Conservation (phyloP, 2,113 vertebrate species). For the Ascaphus truei region DNA sequence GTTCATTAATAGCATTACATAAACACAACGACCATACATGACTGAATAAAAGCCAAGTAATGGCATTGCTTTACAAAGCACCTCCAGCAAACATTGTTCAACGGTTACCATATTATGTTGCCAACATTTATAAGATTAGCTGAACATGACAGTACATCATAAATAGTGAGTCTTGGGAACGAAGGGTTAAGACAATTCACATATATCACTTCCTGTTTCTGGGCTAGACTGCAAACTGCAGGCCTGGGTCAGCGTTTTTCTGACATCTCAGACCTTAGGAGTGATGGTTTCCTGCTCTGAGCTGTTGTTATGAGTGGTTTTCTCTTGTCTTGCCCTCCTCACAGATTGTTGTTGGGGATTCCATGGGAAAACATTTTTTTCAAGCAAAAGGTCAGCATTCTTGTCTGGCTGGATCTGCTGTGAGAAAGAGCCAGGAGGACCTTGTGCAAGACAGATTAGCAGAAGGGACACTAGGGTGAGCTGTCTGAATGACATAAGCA, state of each 20-base stretch:
- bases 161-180: too few relatives aligned
- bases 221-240: slow-evolving; percentile 10
- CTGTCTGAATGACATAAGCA: slow-evolving; percentile 10
- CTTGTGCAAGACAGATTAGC: not conserved
- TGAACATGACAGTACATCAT: too few relatives aligned
- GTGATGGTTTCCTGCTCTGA: slow-evolving; percentile 17
- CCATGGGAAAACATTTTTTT: slow-evolving; percentile 11
- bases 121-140: too few relatives aligned
- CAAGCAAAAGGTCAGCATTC: slow-evolving; percentile 8
- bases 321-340: not conserved
- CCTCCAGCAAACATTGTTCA: too few relatives aligned
- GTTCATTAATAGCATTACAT: too few relatives aligned
- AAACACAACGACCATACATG: too few relatives aligned
- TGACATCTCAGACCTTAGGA: too few relatives aligned
- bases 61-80: too few relatives aligned
- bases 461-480: not conserved
- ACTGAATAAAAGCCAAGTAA: too few relatives aligned
- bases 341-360: slow-evolving; percentile 1
- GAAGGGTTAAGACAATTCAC: not conserved
- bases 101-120: too few relatives aligned
- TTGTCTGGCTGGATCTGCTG: too few relatives aligned
- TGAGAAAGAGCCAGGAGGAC: not conserved
- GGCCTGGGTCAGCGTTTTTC: not conserved
- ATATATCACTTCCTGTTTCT: slow-evolving; percentile 14
- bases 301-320: slow-evolving; percentile 1